A percentile compares a stretch with the other conserved stretches of the same genome.
Conservation (phyloP, 2,113 vertebrate genomes). For the Cyphomyrus plagiostoma region DNA sequence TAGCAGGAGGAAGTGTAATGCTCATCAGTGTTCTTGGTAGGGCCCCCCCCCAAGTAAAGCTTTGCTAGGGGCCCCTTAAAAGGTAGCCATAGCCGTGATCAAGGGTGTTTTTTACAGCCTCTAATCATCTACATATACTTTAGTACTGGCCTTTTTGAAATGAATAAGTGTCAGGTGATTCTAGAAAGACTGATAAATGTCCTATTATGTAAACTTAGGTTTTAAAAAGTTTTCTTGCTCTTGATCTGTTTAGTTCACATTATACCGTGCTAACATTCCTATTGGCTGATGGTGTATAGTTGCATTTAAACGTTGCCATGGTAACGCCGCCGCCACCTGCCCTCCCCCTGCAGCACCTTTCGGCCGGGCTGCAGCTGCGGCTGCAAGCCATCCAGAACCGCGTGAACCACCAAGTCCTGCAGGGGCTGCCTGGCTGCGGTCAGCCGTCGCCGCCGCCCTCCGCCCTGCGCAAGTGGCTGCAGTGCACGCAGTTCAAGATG, state of each 20-base stretch:
- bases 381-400: constrained; percentile 97
- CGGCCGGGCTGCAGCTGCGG: constrained; percentile 88
- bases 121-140: background rate
- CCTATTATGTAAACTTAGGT: background rate
- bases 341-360: constrained; percentile 72
- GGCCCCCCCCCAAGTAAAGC: too few relatives aligned
- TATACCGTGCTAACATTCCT: background rate
- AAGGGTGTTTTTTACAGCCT: background rate
- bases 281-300: background rate
- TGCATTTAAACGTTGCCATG: background rate
- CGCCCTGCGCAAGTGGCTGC: constrained; percentile 91
- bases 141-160: background rate
- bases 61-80: too few relatives aligned
- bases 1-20: background rate
- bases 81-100: too few relatives aligned
- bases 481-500: constrained; percentile 98
- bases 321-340: background rate
- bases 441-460: constrained; percentile 67
- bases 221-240: background rate
- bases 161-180: background rate
- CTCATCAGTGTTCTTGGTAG: background rate
- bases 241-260: background rate
- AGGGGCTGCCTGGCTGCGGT: constrained; percentile 64
- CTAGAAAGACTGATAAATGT: background rate
- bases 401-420: constrained; percentile 87